Base-by-base conservation (phyloP, 2,797 vertebrate species). In the Rhabdophis nuchalis region DNA sequence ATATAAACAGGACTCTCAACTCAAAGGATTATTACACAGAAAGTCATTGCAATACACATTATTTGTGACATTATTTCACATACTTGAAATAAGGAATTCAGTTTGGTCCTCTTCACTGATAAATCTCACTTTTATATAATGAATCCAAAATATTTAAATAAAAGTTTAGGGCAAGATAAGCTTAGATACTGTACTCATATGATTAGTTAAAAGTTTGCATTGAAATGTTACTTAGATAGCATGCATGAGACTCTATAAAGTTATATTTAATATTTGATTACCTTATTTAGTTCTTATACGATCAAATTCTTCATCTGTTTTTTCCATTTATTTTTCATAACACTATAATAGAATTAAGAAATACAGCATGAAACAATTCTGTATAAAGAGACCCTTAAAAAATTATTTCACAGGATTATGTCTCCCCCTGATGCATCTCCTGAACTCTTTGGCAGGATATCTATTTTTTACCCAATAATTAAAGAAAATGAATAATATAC, bases 231-330 rank as follows among this genome's bases (percentile, higher is more conserved):
- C 46, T 68, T 50, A 20, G 64, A 32, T 89, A 89, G 10, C 23
- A 36, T 86, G 90, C 93, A 68, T 25, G 6, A 16, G 20, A 52
- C 23, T 52, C 68, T 64, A 29, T 25, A 54, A 87, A 87, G 4
- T 89, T 86, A 50, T 4, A 92, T 14, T 60, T 56, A 91, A 11
- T 72, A 96, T 1, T 96, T 94, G 96, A 97, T 98, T 98, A 98
- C 98, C 98, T 98, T 97, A 64, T 77, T 96, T 96, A 93, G 94
- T 95, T 96, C 95, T 96, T 93, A 52, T 92, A 95, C 91, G 95
- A 95, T 94, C 95, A 95, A 93, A 41, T 91, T 97, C 97, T 97
- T 97, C 94, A 61, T 92, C 95, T 95, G 94, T 95, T 86, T 96
- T 92, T 96, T 94, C 60, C 94, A 95, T 61, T 95, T 97, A 91